phyloP scores from a whole-genome alignment of 1,140 invertebrate genomes.

The Zeugodacus cucurbitae region DNA sequence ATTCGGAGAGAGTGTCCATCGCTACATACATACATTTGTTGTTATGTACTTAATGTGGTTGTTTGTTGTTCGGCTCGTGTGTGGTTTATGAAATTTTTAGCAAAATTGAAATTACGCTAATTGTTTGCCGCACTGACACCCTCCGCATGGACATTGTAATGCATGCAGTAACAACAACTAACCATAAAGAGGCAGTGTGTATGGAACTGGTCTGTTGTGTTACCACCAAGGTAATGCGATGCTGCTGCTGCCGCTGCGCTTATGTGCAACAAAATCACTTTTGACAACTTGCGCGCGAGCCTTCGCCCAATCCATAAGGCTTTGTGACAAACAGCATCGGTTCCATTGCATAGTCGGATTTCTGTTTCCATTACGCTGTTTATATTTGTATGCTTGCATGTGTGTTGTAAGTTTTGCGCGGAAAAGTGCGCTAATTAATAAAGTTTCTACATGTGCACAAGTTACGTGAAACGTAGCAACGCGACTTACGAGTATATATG shows the following conservation, averaged over 20 bases:
- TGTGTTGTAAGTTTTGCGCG: background rate
- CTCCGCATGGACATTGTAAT: background rate
- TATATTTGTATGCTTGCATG: background rate
- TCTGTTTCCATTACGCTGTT: background rate
- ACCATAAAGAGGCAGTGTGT: background rate
- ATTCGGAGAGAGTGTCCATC: background rate
- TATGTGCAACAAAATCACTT: conserved; percentile 15
- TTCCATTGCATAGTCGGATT: background rate
- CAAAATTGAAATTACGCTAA: conserved; percentile 66
- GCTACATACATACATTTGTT: background rate
- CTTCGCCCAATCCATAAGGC: background rate
- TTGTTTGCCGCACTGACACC: conserved; percentile 55
- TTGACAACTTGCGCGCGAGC: background rate
- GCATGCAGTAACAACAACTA: background rate
- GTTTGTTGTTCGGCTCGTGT: background rate
- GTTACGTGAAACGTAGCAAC: background rate
- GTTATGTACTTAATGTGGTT: background rate
- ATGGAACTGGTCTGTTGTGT: background rate
- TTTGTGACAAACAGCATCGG: background rate
- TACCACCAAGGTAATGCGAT: background rate
- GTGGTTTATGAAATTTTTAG: conserved; percentile 65
- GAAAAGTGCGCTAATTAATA: conserved; percentile 30
- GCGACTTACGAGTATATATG: background rate
- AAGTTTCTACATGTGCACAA: background rate
- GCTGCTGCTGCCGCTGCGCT: background rate